Percentiles rank a stretch among this genome's conserved stretches.
These are phyloP conservation scores for Rhynchonycteris naso DNA, from an alignment of 2,797 vertebrate genomes.

Conservation along the genomic window DNA sequence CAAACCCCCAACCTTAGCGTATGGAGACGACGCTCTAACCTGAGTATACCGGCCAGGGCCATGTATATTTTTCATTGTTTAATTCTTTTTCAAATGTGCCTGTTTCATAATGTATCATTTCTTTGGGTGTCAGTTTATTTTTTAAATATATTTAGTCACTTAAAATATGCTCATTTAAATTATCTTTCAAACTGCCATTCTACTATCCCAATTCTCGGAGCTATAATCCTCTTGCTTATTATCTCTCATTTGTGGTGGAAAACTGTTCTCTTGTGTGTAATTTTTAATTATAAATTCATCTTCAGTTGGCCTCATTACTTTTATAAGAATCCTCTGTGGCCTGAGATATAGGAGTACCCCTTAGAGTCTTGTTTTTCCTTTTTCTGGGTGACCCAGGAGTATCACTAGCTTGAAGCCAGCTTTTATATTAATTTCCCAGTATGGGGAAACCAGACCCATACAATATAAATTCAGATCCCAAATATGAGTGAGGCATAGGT, in stretches of 20 bases:
- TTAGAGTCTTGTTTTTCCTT: slow-evolving; percentile 37
- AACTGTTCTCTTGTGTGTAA: not conserved
- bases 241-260: slow-evolving; percentile 25
- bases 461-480: slow-evolving; percentile 29
- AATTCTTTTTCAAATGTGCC: slow-evolving; percentile 47
- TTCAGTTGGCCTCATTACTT: slow-evolving; percentile 37
- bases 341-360: not conserved
- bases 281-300: slow-evolving; percentile 51
- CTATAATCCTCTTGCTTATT: not conserved
- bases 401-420: slow-evolving; percentile 23
- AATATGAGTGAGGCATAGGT: not conserved
- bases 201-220: not conserved
- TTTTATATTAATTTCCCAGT: slow-evolving; percentile 45
- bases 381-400: not conserved
- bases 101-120: slow-evolving; percentile 25
- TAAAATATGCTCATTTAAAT: slow-evolving; percentile 59
- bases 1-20: no score
- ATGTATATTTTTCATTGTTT: slow-evolving; percentile 16
- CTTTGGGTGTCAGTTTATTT: slow-evolving; percentile 28
- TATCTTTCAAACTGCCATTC: not conserved
- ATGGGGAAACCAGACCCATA: not conserved
- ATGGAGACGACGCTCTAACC: no score
- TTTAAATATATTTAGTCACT: slow-evolving; percentile 36
- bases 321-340: slow-evolving; percentile 28
- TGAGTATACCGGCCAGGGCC: no score